Evolutionary conservation across 35 echinoderm and acorn worm genomes (phyloP).

Genomic region (Amphiura filiformis): DNA sequence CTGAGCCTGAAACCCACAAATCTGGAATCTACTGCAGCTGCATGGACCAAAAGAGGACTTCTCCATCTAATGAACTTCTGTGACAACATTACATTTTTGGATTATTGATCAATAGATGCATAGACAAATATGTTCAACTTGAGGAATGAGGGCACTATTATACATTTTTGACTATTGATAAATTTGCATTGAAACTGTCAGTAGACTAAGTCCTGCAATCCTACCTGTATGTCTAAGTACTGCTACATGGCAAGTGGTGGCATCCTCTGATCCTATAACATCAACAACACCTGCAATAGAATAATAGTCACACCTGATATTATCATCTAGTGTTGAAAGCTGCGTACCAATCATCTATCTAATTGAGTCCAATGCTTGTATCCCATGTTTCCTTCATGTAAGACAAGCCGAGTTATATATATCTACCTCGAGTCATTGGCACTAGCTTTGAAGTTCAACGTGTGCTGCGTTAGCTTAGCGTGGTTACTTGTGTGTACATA

Average conservation of each 20-base stretch:
- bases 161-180: no score
- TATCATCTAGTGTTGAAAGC: background rate
- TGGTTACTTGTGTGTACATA: no score
- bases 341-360: background rate
- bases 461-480: background rate
- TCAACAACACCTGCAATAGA: slow-evolving; percentile 17
- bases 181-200: no score
- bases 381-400: background rate
- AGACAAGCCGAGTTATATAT: background rate
- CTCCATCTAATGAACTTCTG: no score
- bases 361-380: background rate
- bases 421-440: background rate
- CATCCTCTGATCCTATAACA: slow-evolving; percentile 27
- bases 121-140: no score
- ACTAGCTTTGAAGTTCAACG: background rate
- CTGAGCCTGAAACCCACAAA: no score
- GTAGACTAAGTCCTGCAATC: no score
- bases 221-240: slow-evolving; percentile 32
- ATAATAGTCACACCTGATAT: background rate
- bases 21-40: no score
- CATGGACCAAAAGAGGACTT: no score
- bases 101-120: no score
- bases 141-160: no score
- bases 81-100: no score
- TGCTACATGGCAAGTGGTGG: slow-evolving; percentile 30